Conservation (phyloP, 2,113 vertebrate species). For the Pachypanchax playfairii region DNA sequence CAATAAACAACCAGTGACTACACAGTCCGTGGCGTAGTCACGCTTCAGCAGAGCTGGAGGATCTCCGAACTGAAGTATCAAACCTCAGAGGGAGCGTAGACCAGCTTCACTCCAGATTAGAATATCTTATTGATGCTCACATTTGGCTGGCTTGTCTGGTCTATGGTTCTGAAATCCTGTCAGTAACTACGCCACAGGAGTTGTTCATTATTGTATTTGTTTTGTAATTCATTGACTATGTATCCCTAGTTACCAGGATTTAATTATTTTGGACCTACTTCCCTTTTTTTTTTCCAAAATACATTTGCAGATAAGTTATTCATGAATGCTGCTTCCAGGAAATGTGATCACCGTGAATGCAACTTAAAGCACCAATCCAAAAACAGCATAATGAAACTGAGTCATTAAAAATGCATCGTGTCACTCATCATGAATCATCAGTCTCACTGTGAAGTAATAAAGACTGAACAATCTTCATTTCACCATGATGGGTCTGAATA, state of each 20-base stretch:
- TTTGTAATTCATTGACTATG: no score
- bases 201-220: no score
- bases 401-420: constrained; percentile 59
- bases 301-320: background rate
- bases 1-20: no score
- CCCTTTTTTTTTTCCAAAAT: background rate
- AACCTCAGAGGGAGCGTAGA: no score
- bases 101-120: no score
- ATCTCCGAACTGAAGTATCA: no score
- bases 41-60: no score
- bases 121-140: no score
- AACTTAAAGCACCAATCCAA: constrained; percentile 23
- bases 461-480: constrained; percentile 56
- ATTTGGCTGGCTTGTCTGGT: no score
- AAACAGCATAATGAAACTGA: constrained; percentile 16
- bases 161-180: no score
- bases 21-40: no score
- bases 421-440: constrained; percentile 39
- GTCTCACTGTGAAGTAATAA: constrained; percentile 30
- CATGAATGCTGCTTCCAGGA: background rate
- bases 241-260: background rate
- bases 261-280: constrained; percentile 4
- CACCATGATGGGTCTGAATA: constrained; percentile 61
- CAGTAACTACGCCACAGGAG: no score
- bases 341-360: constrained; percentile 11